Base-by-base conservation (phyloP, 2,888 invertebrate species). In the Nowickia ferox region DNA sequence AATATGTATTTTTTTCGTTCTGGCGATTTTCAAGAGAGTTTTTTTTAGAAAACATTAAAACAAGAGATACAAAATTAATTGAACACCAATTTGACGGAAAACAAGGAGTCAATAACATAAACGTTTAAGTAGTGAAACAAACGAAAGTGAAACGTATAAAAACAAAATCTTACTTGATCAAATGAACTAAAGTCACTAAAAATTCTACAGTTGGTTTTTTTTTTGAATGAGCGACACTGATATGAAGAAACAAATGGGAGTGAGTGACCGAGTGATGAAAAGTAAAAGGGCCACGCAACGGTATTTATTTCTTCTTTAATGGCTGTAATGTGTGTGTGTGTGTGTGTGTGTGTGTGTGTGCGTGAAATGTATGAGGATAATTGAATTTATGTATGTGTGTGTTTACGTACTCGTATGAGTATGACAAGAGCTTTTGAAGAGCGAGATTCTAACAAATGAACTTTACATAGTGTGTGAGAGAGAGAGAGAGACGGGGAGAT, bases 381-480 rank as follows among this genome's bases (percentile, higher is more conserved):
- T 11, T 53, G 53, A 40, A n/a, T 75, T 53, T 42, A 13, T 48
- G 19, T 78, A 5, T 78, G 74, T 61, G 30, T 15, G 69, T 30
- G 19, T 65, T n/a, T n/a, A n/a, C n/a, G n/a, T n/a, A n/a, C n/a
- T n/a, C n/a, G 55, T n/a, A 40, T 55, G 42, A 65, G 19, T 75
- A 66, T 80, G 79, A 83, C 79, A 83, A 86, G 83, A 86, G 86
- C 86, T 86, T 86, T 86, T 86, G 86, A 86, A 86, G 66, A 83
- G 76, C 86, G 69, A 68, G 22, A 46, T 63, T 65, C 30, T 57
- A 61, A 72, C 38, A 59, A 71, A 84, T 30, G 65, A 48, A 66
- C 11, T 51, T 66, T 38, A 48, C 30, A 66, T 38, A 66, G 53
- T 53, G n/a, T 3, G 30, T 3, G 9, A 40, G 2, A 30, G n/a